A percentile compares a stretch with the other conserved stretches of the same genome.
phyloP scores from a whole-genome alignment of 2,888 invertebrate genomes.

The Andrena trimmerana region DNA sequence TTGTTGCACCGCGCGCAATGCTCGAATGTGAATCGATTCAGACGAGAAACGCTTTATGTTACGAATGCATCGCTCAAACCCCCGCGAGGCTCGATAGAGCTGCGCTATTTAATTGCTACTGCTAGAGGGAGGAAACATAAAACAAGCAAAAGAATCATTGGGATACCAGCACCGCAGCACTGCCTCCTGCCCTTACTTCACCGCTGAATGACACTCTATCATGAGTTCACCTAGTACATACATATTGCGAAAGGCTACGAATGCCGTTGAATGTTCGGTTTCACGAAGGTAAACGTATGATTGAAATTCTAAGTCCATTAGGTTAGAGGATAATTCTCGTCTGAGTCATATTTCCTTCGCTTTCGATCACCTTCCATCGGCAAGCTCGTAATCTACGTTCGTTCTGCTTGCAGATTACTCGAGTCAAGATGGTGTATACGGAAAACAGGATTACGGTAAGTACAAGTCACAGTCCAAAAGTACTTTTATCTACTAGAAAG shows the following conservation, averaged over 20 bases:
- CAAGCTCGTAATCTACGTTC: slow-evolving; percentile 27
- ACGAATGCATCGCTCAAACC: background rate
- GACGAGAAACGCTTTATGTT: slow-evolving; percentile 67
- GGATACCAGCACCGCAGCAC: slow-evolving; percentile 71
- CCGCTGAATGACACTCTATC: slow-evolving; percentile 41
- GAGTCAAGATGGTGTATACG: slow-evolving; percentile 82
- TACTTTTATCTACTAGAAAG: slow-evolving; percentile 44
- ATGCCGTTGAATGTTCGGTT: slow-evolving; percentile 7
- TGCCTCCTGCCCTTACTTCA: slow-evolving; percentile 74
- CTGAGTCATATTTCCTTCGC: slow-evolving; percentile 60
- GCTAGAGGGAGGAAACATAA: background rate
- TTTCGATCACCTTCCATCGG: background rate
- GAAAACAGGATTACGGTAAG: slow-evolving; percentile 84
- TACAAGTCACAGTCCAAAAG: slow-evolving; percentile 71
- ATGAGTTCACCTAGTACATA: slow-evolving; percentile 9
- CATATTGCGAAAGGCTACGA: slow-evolving; percentile 1
- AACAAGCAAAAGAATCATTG: slow-evolving; percentile 35
- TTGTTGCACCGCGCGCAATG: slow-evolving; percentile 50
- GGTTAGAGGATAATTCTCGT: slow-evolving; percentile 68
- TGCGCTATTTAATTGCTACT: slow-evolving; percentile 28
- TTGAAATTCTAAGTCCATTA: slow-evolving; percentile 8
- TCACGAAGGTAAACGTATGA: slow-evolving; percentile 13
- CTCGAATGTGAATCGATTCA: slow-evolving; percentile 63
- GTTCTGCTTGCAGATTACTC: slow-evolving; percentile 80
- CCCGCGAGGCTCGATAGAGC: background rate